Conservation (phyloP, 2,113 vertebrate genomes). For the Dromaius novaehollandiae region DNA sequence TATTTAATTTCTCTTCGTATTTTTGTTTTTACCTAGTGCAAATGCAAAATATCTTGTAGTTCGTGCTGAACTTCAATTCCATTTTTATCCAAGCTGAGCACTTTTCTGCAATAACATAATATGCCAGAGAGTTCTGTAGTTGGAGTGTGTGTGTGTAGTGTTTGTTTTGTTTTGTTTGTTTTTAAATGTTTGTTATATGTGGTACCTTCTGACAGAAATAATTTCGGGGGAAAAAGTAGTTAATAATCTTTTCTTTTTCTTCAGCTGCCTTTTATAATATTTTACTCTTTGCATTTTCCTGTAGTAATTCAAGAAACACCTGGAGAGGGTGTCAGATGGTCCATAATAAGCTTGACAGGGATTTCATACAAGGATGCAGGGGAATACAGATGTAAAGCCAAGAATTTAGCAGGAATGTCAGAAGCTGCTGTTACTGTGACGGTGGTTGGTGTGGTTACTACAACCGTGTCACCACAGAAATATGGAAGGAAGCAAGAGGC, state of each 20-base stretch:
- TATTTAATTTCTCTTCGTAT: neutral
- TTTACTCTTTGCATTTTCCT: slow-evolving; percentile 45
- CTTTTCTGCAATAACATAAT: neutral
- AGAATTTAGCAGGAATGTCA: slow-evolving; percentile 88
- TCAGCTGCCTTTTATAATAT: neutral
- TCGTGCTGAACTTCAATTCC: neutral
- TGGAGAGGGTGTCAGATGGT: slow-evolving; percentile 90
- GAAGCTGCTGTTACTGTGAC: slow-evolving; percentile 87
- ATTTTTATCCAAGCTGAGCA: neutral
- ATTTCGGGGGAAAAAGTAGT: neutral
- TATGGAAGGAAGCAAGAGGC: slow-evolving; percentile 57
- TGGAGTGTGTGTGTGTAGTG: neutral
- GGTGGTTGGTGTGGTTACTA: slow-evolving; percentile 80
- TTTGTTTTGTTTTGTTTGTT: neutral
- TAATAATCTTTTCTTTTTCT: neutral
- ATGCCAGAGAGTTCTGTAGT: neutral
- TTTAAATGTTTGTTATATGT: neutral
- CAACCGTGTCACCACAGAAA: slow-evolving; percentile 66
- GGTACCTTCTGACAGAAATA: neutral
- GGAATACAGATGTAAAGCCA: slow-evolving; percentile 92
- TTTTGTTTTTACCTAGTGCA: neutral
- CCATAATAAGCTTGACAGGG: slow-evolving; percentile 91
- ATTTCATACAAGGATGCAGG: slow-evolving; percentile 89
- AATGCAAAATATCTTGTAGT: neutral
- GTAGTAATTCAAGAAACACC: slow-evolving; percentile 95